Conservation (phyloP, 2,888 invertebrate species). For the Athalia circularis region DNA sequence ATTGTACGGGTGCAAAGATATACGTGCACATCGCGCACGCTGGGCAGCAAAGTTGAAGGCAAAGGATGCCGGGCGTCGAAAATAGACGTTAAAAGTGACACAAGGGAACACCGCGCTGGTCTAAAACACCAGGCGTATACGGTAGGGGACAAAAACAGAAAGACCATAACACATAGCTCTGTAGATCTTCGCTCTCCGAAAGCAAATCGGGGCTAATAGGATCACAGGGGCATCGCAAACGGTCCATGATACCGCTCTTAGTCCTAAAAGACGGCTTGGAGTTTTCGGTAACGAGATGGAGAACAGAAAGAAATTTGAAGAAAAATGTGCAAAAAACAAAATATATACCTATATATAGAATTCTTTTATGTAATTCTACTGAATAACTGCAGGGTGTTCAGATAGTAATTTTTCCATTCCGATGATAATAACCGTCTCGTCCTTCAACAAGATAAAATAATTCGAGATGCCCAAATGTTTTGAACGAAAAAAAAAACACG, state of each 20-base stretch:
- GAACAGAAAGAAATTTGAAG: constrained; percentile 11
- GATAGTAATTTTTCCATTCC: no score
- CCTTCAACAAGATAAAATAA: no score
- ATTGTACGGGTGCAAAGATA: constrained; percentile 48
- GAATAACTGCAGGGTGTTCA: no score
- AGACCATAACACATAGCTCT: constrained; percentile 47
- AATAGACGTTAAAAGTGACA: constrained; percentile 59
- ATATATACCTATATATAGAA: not conserved
- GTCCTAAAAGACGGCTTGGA: constrained; percentile 8
- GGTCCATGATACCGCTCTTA: constrained; percentile 67
- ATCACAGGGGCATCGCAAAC: constrained; percentile 67
- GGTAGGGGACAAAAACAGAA: constrained; percentile 49
- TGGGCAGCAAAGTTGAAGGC: constrained; percentile 43
- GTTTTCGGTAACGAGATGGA: no score
- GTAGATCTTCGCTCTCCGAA: constrained; percentile 46
- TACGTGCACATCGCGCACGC: no score
- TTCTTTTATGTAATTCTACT: no score
- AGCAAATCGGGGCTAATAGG: constrained; percentile 69
- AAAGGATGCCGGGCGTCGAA: constrained; percentile 52
- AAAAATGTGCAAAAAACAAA: constrained; percentile 4
- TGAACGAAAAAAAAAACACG: no score
- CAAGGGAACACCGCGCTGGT: constrained; percentile 44
- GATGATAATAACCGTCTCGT: no score
- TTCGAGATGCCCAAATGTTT: no score
- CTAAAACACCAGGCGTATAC: not conserved